These are phyloP conservation scores for Erethizon dorsatum DNA, from an alignment of 2,797 vertebrate genomes.

Conservation along the genomic window DNA sequence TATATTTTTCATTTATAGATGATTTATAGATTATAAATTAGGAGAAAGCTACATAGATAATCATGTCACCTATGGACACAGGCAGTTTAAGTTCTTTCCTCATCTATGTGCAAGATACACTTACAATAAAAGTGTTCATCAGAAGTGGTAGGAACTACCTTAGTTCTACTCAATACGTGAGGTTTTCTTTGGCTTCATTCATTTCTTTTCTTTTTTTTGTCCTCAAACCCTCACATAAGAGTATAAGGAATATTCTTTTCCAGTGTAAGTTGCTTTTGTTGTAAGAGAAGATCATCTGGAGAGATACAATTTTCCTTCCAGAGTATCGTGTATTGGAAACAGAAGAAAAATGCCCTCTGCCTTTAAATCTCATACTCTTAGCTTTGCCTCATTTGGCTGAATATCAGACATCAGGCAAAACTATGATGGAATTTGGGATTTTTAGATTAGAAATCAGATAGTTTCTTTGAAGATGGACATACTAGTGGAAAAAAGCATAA, in stretches of 20 bases:
- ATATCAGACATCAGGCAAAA: background rate
- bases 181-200: background rate
- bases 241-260: background rate
- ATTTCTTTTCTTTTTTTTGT: background rate
- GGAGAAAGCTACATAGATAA: background rate
- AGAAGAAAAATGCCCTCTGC: background rate
- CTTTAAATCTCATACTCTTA: background rate
- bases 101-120: background rate
- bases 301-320: background rate
- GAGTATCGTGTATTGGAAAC: background rate
- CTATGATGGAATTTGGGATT: slow-evolving; percentile 22
- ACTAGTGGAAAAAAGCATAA: background rate
- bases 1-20: background rate
- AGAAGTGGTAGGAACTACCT: background rate
- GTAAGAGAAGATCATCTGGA: background rate
- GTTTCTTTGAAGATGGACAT: slow-evolving; percentile 7
- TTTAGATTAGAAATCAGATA: background rate
- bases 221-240: background rate
- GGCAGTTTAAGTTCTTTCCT: background rate
- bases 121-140: background rate
- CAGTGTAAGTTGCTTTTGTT: background rate
- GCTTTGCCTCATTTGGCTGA: background rate
- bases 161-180: background rate
- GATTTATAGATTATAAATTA: background rate
- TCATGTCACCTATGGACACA: background rate